Evolutionary conservation across 2,888 invertebrate species (phyloP), one percentile per base, ranked within the genome.

Genomic region (Diarsia mendica): DNA sequence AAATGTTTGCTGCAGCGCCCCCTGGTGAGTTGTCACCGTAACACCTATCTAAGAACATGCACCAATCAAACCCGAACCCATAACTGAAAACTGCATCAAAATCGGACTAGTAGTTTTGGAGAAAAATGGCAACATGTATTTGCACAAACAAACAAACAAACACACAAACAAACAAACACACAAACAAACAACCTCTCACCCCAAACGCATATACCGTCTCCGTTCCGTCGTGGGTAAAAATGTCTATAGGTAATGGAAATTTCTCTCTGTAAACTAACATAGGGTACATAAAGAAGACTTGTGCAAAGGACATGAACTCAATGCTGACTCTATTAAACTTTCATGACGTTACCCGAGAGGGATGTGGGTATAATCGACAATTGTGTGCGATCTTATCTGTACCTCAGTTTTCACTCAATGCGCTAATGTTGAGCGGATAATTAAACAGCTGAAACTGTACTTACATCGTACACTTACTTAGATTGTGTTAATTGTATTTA

Each of bases 321-420:
- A 83, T 77, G 78, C 81, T 67, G 79, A 79, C 73, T 77, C 75
- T 78, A 87, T 87, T 83, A 84, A 87, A 87, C 79, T 87, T 87
- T 85, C 85, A 85, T 77, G 81, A 73, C 72, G 66, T 84, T 72
- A 79, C 74, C 77, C 72, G 78, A 73, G 78, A 74, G 77, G 64
- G 78, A 85, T 87, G 84, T 84, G 77, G 83, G 84, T 87, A 68
- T 80, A 82, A 87, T 86, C 77, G 77, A 85, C 76, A 71, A 79
- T 82, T 71, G 63, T 79, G 53, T 65, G 51, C 58, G 33, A 77
- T 69, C 72, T 60, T 83, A 79, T 87, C 79, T 79, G 64, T 64
- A 74, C 55, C 48, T 84, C 67, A 67, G 58, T 75, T 67, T 78
- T 65, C 70, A 75, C 75, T 75, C 73, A 74, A 73, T 74, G 72